These are phyloP conservation scores for Camponotus vicinus DNA, from an alignment of 1,140 invertebrate species.

Conservation along the genomic window DNA sequence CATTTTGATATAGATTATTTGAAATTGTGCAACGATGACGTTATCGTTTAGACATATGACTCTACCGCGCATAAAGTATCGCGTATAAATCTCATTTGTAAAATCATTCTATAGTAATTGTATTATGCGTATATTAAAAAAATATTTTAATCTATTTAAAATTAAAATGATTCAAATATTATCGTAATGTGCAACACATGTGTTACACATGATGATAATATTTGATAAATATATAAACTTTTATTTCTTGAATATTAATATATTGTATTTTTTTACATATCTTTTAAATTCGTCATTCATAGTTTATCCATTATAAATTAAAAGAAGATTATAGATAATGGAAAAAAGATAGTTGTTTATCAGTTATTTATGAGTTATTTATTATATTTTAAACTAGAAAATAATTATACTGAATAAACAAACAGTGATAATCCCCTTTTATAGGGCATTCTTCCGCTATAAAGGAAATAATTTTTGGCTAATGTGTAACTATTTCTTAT, in stretches of 20 bases:
- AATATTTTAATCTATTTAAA: background rate
- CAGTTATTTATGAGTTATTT: background rate
- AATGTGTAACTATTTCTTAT: background rate
- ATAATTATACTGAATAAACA: background rate
- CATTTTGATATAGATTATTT: conserved; percentile 1
- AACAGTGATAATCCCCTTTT: background rate
- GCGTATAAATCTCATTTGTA: background rate
- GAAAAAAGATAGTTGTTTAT: background rate
- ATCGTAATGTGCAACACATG: background rate
- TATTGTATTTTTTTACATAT: background rate
- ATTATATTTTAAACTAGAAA: background rate
- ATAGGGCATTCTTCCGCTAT: conserved; percentile 17
- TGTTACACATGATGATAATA: too few species aligned
- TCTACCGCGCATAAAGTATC: background rate
- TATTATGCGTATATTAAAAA: too few species aligned
- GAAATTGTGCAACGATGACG: background rate
- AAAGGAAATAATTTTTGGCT: conserved; percentile 19
- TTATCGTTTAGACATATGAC: background rate
- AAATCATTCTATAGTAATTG: too few species aligned
- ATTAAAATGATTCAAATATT: background rate
- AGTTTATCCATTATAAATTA: background rate
- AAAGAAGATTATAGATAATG: conserved; percentile 4
- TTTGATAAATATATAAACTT: background rate
- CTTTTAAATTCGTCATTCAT: background rate
- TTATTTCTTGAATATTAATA: conserved; percentile 11